phyloP scores from a whole-genome alignment of 2,888 invertebrate genomes.

The Eupeodes latifasciatus region DNA sequence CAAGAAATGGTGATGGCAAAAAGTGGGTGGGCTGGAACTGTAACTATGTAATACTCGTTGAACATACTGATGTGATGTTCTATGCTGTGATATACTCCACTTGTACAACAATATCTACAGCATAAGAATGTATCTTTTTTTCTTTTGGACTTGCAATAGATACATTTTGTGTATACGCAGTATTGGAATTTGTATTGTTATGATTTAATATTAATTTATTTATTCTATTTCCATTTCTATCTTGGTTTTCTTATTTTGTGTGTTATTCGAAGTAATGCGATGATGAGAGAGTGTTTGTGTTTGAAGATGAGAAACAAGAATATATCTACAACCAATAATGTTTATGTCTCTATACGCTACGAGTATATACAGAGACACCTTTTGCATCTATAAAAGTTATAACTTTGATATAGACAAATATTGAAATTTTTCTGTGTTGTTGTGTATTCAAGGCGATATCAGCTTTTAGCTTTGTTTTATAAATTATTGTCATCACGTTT shows the following conservation, averaged over 20 bases:
- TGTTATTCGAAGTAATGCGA: background rate
- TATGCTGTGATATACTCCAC: conserved; percentile 17
- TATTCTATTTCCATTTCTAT: conserved; percentile 53
- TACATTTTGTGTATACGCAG: background rate
- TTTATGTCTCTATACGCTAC: background rate
- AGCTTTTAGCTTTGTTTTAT: conserved; percentile 34
- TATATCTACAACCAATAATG: conserved; percentile 28
- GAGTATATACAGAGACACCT: background rate
- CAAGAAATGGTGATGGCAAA: conserved; percentile 50
- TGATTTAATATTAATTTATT: conserved; percentile 76
- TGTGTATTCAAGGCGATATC: conserved; percentile 43
- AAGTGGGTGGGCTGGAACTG: conserved; percentile 14
- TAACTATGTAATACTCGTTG: background rate
- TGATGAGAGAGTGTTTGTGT: conserved; percentile 37
- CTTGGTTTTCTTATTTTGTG: background rate
- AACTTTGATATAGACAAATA: background rate
- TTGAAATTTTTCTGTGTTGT: conserved; percentile 31
- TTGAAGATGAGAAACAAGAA: conserved; percentile 18
- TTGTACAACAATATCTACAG: background rate
- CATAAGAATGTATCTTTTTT: conserved; percentile 43
- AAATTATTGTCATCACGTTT: conserved; percentile 75
- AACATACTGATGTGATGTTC: conserved; percentile 10
- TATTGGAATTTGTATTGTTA: conserved; percentile 75
- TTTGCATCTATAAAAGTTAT: background rate
- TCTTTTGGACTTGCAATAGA: conserved; percentile 47